Conservation (phyloP, 2,113 vertebrate genomes). For the Toxotes jaculatrix region DNA sequence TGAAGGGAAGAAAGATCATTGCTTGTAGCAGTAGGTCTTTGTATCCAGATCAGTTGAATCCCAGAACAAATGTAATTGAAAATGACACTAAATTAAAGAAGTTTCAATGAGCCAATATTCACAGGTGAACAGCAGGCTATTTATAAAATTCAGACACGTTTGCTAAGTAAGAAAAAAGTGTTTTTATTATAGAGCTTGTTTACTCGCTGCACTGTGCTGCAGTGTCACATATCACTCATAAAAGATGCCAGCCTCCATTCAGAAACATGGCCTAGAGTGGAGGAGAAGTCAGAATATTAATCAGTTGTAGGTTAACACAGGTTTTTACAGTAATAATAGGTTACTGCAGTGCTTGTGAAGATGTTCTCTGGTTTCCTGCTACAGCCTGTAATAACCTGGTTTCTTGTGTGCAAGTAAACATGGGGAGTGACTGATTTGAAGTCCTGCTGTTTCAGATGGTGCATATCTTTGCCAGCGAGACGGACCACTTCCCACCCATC, state of each 20-base stretch:
- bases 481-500: constrained; percentile 96
- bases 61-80: neutral
- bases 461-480: constrained; percentile 97
- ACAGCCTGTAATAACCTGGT: neutral
- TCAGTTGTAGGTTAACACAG: neutral
- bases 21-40: neutral
- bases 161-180: neutral
- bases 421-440: constrained; percentile 40
- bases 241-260: neutral
- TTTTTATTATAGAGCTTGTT: constrained; percentile 1
- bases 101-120: neutral
- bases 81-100: neutral
- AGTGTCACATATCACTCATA: neutral
- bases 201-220: neutral
- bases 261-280: neutral
- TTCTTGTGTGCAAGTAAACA: constrained; percentile 12
- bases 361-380: neutral
- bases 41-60: neutral
- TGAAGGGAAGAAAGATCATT: neutral
- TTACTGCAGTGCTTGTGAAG: neutral
- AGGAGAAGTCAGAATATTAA: neutral
- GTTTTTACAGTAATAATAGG: neutral
- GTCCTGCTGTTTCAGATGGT: constrained; percentile 89
- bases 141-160: constrained; percentile 5
- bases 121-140: neutral